phyloP scores from a whole-genome alignment of 1,140 invertebrate genomes.

The Drosophila takahashii region DNA sequence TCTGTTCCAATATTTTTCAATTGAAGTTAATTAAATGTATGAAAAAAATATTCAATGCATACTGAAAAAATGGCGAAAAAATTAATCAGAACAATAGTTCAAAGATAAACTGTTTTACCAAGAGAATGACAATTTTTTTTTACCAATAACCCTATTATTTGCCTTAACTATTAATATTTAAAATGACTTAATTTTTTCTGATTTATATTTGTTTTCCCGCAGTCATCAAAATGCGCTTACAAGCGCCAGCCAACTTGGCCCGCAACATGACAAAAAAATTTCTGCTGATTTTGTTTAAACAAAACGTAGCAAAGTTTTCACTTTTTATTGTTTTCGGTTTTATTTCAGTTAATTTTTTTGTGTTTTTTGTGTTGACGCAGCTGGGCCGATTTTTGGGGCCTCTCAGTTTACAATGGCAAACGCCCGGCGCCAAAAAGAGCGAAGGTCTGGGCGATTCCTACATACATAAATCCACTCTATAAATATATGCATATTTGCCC shows the following conservation, averaged over 20 bases:
- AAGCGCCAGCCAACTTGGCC: conserved; percentile 71
- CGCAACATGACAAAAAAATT: conserved; percentile 58
- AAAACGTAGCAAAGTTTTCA: conserved; percentile 41
- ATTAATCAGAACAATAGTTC: conserved; percentile 25
- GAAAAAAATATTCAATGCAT: conserved; percentile 28
- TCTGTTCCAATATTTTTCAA: neutral
- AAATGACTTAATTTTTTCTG: conserved; percentile 25
- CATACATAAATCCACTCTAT: neutral
- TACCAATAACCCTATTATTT: conserved; percentile 6
- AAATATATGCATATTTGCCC: conserved; percentile 11
- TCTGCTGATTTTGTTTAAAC: conserved; percentile 72
- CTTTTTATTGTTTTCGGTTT: conserved; percentile 3
- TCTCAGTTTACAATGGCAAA: conserved; percentile 63
- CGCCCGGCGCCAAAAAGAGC: conserved; percentile 50
- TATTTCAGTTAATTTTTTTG: conserved; percentile 20
- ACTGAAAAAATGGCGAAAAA: conserved; percentile 9
- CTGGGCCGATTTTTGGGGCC: conserved; percentile 51
- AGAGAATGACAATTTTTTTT: conserved; percentile 3
- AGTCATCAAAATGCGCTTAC: conserved; percentile 57
- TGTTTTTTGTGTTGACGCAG: conserved; percentile 63
- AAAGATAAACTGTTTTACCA: conserved; percentile 18
- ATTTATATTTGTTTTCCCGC: conserved; percentile 16
- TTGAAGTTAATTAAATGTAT: conserved; percentile 1
- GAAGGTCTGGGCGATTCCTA: conserved; percentile 46
- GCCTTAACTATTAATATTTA: conserved; percentile 44